These are phyloP conservation scores for Heliornis fulica DNA, from an alignment of 2,113 vertebrate genomes.

Conservation along the genomic window DNA sequence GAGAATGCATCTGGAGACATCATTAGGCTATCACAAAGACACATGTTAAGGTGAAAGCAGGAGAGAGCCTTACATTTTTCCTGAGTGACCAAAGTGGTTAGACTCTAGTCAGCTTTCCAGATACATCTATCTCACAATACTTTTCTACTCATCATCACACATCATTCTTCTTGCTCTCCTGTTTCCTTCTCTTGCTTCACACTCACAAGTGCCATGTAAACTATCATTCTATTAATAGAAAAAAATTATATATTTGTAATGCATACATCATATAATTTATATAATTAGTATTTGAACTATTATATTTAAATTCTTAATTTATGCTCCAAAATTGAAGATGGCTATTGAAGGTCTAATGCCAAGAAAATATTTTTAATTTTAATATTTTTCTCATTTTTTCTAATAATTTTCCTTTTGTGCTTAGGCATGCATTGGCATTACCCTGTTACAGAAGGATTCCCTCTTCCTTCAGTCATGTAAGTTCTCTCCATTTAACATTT, in stretches of 20 bases:
- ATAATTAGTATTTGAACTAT: background rate
- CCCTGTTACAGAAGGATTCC: background rate
- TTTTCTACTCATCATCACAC: background rate
- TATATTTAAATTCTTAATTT: background rate
- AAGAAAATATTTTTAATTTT: background rate
- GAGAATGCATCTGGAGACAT: background rate
- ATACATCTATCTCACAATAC: background rate
- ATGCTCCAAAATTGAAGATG: background rate
- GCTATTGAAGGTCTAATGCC: background rate
- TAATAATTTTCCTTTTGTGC: background rate
- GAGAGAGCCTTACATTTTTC: background rate
- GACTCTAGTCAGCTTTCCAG: background rate
- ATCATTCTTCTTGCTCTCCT: background rate
- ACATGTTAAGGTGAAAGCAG: rapidly evolving
- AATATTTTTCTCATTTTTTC: background rate
- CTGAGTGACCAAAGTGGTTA: background rate
- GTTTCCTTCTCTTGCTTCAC: background rate
- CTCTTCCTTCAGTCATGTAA: background rate
- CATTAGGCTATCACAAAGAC: background rate
- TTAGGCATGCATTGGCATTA: background rate
- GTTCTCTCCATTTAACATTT: background rate
- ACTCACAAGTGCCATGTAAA: background rate
- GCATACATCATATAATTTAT: background rate
- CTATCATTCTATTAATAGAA: background rate
- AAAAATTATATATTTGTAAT: background rate